A percentile compares a stretch with the other conserved stretches of the same genome.
These are phyloP conservation scores for Thalpophila matura DNA, from an alignment of 2,888 invertebrate genomes.

Conservation along the genomic window DNA sequence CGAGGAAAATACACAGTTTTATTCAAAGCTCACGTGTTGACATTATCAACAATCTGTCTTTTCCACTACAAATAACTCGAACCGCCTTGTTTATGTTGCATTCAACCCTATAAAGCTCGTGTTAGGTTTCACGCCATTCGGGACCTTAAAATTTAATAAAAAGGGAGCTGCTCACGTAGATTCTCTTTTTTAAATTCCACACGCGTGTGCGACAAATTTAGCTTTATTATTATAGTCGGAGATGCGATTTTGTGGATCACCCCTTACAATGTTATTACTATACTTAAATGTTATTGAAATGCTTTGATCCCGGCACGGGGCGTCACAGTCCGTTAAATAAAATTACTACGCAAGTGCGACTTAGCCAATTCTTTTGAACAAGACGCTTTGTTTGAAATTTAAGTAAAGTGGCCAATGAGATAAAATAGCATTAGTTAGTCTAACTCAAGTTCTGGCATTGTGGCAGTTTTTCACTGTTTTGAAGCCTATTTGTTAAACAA, in stretches of 20 bases:
- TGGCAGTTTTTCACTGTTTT: neutral
- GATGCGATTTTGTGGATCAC: slow-evolving; percentile 81
- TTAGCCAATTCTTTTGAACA: slow-evolving; percentile 53
- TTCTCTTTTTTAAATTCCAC: slow-evolving; percentile 78
- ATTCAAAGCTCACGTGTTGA: slow-evolving; percentile 39
- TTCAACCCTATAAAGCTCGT: slow-evolving; percentile 23
- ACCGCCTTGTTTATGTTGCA: slow-evolving; percentile 34
- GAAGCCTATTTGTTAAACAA: neutral
- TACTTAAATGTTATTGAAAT: slow-evolving; percentile 77
- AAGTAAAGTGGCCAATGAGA: slow-evolving; percentile 40
- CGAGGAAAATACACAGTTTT: slow-evolving; percentile 35
- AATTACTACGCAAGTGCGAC: slow-evolving; percentile 56
- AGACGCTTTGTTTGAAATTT: slow-evolving; percentile 23
- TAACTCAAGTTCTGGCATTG: slow-evolving; percentile 3
- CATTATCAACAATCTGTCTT: slow-evolving; percentile 46
- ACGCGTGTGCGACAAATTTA: slow-evolving; percentile 81
- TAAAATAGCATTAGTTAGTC: slow-evolving; percentile 14
- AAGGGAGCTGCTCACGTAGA: slow-evolving; percentile 61
- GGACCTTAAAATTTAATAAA: slow-evolving; percentile 74
- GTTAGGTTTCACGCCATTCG: slow-evolving; percentile 10
- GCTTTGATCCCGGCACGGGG: slow-evolving; percentile 70
- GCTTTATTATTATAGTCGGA: slow-evolving; percentile 80
- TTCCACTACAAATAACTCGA: slow-evolving; percentile 44
- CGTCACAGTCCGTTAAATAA: slow-evolving; percentile 67
- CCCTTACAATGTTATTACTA: slow-evolving; percentile 77